phyloP scores from a whole-genome alignment of 2,113 vertebrate genomes.

The Amblyornis subalaris region DNA sequence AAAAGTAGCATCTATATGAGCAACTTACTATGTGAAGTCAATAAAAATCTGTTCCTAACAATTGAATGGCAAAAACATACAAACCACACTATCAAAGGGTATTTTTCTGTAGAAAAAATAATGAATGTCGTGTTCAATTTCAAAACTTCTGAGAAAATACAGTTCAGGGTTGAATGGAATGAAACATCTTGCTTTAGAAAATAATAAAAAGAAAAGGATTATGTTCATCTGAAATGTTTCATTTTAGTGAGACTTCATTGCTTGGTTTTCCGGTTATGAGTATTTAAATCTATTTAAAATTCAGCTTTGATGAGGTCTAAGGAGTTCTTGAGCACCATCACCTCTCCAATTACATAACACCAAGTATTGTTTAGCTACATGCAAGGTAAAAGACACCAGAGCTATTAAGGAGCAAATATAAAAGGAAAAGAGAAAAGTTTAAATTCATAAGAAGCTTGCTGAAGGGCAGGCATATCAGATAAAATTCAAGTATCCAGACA shows the following conservation, averaged over 20 bases:
- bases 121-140: background rate
- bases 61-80: background rate
- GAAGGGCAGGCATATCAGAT: background rate
- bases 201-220: background rate
- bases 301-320: background rate
- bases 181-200: background rate
- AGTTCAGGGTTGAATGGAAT: background rate
- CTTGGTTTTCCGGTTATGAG: background rate
- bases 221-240: background rate
- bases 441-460: background rate
- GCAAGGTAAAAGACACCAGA: background rate
- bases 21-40: background rate
- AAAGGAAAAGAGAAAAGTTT: background rate
- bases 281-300: background rate
- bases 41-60: background rate
- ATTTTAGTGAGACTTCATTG: background rate
- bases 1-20: background rate
- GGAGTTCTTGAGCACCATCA: background rate
- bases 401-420: background rate
- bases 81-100: background rate
- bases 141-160: background rate
- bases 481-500: background rate
- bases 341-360: background rate
- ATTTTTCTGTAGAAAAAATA: background rate
- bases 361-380: background rate